These are phyloP conservation scores for Acronicta psi DNA, from an alignment of 2,888 invertebrate species.

Conservation along the genomic window DNA sequence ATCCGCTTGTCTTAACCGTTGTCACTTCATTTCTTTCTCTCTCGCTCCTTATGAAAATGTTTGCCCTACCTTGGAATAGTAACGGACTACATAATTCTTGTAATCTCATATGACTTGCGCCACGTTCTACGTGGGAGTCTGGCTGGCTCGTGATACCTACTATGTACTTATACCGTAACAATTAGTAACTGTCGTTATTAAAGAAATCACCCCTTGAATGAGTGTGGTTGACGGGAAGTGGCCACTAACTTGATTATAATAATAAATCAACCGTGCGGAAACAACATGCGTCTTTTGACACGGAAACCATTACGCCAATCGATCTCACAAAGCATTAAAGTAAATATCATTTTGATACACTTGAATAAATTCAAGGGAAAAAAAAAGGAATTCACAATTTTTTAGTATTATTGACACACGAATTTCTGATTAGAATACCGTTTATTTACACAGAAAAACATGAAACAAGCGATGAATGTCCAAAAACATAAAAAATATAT, in stretches of 20 bases:
- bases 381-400: too few relatives aligned
- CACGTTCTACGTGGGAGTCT: slow-evolving; percentile 67
- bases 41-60: too few relatives aligned
- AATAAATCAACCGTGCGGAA: neutral
- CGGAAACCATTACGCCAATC: too few relatives aligned
- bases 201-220: slow-evolving; percentile 57
- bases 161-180: slow-evolving; percentile 56
- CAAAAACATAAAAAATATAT: neutral
- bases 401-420: too few relatives aligned
- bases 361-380: too few relatives aligned
- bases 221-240: slow-evolving; percentile 42
- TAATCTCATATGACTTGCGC: slow-evolving; percentile 51
- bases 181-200: slow-evolving; percentile 65
- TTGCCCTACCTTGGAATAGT: too few relatives aligned
- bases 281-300: too few relatives aligned
- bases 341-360: neutral
- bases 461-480: too few relatives aligned
- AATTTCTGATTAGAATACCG: too few relatives aligned
- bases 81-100: neutral
- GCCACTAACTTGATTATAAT: slow-evolving; percentile 12
- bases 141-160: slow-evolving; percentile 38
- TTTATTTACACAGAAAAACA: too few relatives aligned
- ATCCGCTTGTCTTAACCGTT: too few relatives aligned
- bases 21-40: too few relatives aligned
- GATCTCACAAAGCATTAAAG: neutral